These are phyloP conservation scores for Brachymystax lenok DNA, from an alignment of 2,797 vertebrate species.

Conservation along the genomic window DNA sequence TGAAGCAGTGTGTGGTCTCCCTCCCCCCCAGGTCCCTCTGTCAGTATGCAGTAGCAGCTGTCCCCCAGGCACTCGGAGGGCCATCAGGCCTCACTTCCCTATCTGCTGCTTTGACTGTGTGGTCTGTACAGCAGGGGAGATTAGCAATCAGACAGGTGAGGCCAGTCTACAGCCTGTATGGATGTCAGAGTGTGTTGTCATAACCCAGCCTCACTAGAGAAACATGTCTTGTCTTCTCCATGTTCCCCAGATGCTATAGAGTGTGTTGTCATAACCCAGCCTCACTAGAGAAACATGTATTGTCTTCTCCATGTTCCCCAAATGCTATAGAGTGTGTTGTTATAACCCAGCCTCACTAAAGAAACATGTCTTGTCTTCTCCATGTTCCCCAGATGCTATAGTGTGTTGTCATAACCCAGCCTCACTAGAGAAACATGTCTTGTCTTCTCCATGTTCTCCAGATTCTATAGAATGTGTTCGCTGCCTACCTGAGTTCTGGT, in stretches of 20 bases:
- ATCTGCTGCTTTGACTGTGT: conserved; percentile 84
- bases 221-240: background rate
- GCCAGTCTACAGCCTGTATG: background rate
- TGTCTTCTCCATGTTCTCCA: conserved; percentile 36
- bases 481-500: conserved; percentile 80
- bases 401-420: conserved; percentile 42
- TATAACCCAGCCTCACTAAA: background rate
- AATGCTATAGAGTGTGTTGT: conserved; percentile 77
- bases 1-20: conserved; percentile 34
- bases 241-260: conserved; percentile 75
- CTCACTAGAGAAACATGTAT: background rate
- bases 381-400: conserved; percentile 71
- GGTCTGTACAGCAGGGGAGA: conserved; percentile 79
- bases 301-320: conserved; percentile 36
- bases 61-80: conserved; percentile 76
- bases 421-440: background rate
- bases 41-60: conserved; percentile 81
- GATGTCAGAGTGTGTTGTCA: background rate
- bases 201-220: background rate
- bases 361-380: background rate
- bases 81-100: conserved; percentile 76
- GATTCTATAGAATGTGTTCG: conserved; percentile 78
- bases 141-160: conserved; percentile 83
- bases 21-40: conserved; percentile 71
- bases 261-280: conserved; percentile 42